Evolutionary conservation across 2,888 invertebrate genomes (phyloP), one percentile per base, ranked within the genome.

Genomic region (Chaetoderma sp.): DNA sequence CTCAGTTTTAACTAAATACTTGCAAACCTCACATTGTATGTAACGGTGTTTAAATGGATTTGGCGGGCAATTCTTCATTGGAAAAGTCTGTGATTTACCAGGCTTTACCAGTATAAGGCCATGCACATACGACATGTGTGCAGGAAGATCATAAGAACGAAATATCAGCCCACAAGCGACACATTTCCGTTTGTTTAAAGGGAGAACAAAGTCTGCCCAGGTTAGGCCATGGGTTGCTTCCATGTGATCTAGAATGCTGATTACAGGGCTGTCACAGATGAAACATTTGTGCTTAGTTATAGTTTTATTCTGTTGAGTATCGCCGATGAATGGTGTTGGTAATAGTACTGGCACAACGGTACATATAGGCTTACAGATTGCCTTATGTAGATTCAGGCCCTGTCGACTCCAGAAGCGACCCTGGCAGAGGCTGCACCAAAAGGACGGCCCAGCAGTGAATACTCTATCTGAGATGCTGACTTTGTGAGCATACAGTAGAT

Each of bases 401-500:
- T 97, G 93, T 88, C 97, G 96, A 47, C 97, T 97, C 88, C 98
- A 98, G 89, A 98, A 98, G 81, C 96, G 91, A 86, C 94, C 95
- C 88, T 95, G 94, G 89, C 97, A 97, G 87, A 96, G 95, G 88
- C 96, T 96, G 88, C 97, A 97, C 88, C 95, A 95, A 73, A 97
- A 89, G 52, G 96, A 96, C 63, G 97, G 95, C 93, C 67, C 62
- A 8, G 77, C 70, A 27, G 73, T 76, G 59, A 83, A 80, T 32
- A 82, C 73, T 25, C 74, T 73, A 65, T 76, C 76, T n/a, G 81
- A 79, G 70, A 83, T 75, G 58, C 83, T 82, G 42, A 83, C 80
- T 90, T 96, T 96, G 87, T 97, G 97, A 86, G 96, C 96, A 94
- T 95, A 96, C 84, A 95, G 96, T 94, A 97, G 96, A 84, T 97